These are phyloP conservation scores for Polyodon spathula DNA, from an alignment of 2,113 vertebrate genomes.

Conservation along the genomic window DNA sequence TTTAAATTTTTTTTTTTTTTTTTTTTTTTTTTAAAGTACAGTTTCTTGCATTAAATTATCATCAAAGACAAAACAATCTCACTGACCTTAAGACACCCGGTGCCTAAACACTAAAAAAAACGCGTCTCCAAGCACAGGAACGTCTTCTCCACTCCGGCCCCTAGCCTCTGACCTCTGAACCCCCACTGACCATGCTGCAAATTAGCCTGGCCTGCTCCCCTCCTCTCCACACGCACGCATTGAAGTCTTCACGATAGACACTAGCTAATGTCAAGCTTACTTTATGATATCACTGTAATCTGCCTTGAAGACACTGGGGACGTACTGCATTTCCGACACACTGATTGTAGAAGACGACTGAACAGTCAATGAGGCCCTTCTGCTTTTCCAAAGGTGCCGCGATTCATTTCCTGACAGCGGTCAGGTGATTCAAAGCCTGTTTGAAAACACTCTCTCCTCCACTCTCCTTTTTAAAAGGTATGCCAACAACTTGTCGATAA, in stretches of 20 bases:
- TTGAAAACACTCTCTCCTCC: too few species aligned
- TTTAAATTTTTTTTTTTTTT: not conserved
- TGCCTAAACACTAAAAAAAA: conserved; percentile 7
- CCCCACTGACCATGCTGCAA: not conserved
- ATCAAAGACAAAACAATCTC: conserved; percentile 8
- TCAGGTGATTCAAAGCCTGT: too few species aligned
- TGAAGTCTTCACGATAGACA: conserved; percentile 4
- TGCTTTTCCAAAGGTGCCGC: too few species aligned
- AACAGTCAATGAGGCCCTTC: too few species aligned
- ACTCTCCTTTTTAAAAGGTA: too few species aligned
- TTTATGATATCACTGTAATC: not conserved
- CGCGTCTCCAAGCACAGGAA: conserved; percentile 1
- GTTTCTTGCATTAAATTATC: conserved; percentile 16
- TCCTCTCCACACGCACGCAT: not conserved
- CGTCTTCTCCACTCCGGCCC: conserved; percentile 9
- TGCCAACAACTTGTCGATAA: too few species aligned
- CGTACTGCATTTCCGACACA: too few species aligned
- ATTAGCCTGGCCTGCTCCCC: conserved; percentile 13
- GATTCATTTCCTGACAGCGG: too few species aligned
- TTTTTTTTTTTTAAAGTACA: not conserved
- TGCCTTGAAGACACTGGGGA: too few species aligned
- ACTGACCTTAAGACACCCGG: conserved; percentile 12
- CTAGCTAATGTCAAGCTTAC: not conserved
- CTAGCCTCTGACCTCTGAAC: conserved; percentile 9
- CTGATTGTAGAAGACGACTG: too few species aligned